phyloP scores from a whole-genome alignment of 2,888 invertebrate genomes.

The Keiferia lycopersicella region DNA sequence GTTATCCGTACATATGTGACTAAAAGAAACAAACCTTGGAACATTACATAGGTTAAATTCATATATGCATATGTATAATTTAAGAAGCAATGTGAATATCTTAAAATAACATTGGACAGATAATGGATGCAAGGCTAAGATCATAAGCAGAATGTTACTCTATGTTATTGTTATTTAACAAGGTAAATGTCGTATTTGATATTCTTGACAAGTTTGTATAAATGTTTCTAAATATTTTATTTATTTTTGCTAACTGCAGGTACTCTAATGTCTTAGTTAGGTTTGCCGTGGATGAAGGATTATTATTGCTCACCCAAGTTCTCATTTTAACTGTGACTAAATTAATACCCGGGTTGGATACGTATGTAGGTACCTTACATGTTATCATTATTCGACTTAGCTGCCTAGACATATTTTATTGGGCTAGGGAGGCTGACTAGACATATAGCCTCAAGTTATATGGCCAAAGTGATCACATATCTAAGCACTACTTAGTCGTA shows the following conservation, averaged over 20 bases:
- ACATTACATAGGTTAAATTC: background rate
- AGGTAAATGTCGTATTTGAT: background rate
- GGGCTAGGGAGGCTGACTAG: background rate
- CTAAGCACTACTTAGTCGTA: constrained; percentile 12
- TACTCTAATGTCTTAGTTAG: too few relatives aligned
- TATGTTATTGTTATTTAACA: background rate
- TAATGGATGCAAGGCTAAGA: constrained; percentile 47
- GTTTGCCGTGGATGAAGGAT: too few relatives aligned
- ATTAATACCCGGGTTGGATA: background rate
- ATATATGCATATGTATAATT: background rate
- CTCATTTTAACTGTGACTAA: too few relatives aligned
- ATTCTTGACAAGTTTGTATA: background rate
- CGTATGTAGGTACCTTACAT: background rate
- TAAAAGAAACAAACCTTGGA: background rate
- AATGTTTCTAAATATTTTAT: background rate
- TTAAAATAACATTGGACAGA: constrained; percentile 41
- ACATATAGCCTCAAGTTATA: background rate
- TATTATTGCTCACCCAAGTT: too few relatives aligned
- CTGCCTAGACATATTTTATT: background rate
- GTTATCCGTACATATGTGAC: background rate
- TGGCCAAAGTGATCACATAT: constrained; percentile 8
- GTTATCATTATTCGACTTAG: background rate
- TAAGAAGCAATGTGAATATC: constrained; percentile 25
- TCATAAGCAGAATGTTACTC: constrained; percentile 39
- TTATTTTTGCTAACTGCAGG: too few relatives aligned